phyloP scores from a whole-genome alignment of 2,797 vertebrate genomes.

The Mionectes olivaceus region DNA sequence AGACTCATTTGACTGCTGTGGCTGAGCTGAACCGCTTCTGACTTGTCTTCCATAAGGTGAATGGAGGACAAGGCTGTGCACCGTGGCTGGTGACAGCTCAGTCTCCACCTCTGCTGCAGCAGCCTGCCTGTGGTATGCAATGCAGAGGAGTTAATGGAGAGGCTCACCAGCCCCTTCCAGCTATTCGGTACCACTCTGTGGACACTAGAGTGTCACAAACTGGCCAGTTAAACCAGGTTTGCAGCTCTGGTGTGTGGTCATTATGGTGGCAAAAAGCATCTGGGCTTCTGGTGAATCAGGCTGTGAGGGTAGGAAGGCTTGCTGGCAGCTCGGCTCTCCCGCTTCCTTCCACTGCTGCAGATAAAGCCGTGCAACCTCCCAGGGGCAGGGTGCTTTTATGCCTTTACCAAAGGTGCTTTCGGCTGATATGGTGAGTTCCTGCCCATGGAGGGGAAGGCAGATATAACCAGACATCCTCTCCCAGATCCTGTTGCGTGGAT shows the following conservation, averaged over 20 bases:
- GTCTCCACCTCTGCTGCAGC: neutral
- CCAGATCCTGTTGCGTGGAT: neutral
- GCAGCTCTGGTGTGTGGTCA: neutral
- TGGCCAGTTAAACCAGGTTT: neutral
- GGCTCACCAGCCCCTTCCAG: neutral
- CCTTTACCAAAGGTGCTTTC: conserved; percentile 3
- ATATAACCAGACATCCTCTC: conserved; percentile 13
- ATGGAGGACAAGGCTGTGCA: neutral
- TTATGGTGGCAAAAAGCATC: neutral
- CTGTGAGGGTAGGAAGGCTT: neutral
- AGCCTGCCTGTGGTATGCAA: neutral
- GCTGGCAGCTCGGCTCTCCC: neutral
- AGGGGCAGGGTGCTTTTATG: neutral
- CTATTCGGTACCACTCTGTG: neutral
- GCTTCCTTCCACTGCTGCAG: neutral
- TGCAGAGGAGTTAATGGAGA: neutral
- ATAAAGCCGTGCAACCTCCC: neutral
- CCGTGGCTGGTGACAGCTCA: neutral
- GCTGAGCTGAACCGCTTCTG: neutral
- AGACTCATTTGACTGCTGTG: neutral
- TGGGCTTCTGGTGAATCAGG: neutral
- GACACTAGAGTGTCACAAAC: neutral
- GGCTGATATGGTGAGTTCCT: neutral
- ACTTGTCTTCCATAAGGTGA: neutral
- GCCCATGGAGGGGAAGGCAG: neutral